Evolutionary conservation across 2,797 vertebrate species (phyloP).

Genomic region (Molossus molossus): DNA sequence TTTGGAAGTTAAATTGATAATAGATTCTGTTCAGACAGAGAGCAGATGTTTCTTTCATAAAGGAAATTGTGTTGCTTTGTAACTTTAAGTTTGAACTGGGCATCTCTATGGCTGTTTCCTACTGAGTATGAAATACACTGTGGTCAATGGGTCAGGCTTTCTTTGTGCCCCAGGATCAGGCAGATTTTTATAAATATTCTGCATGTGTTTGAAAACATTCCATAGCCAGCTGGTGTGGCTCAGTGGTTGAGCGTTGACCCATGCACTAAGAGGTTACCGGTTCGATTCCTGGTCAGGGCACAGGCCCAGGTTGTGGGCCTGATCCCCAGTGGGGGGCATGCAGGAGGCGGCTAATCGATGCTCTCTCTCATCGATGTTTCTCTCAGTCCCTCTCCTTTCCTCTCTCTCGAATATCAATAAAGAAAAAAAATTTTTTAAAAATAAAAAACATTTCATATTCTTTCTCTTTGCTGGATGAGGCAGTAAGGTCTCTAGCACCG

Average conservation of each 20-base stretch:
- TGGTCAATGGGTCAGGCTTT: background rate
- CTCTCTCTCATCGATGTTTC: too few relatives aligned
- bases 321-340: too few relatives aligned
- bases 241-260: too few relatives aligned
- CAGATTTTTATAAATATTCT: background rate
- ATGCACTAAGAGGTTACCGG: too few relatives aligned
- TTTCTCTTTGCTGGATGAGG: background rate
- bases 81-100: background rate
- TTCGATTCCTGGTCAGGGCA: too few relatives aligned
- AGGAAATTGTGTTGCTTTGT: background rate
- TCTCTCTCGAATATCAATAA: too few relatives aligned
- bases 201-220: background rate
- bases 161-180: background rate
- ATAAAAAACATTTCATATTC: background rate
- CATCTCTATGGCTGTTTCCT: background rate
- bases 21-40: background rate
- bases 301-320: too few relatives aligned
- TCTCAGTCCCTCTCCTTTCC: too few relatives aligned
- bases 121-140: background rate
- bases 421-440: too few relatives aligned
- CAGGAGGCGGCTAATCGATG: too few relatives aligned
- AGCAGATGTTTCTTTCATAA: slow-evolving; percentile 24
- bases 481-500: background rate
- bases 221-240: too few relatives aligned
- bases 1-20: background rate